phyloP scores from a whole-genome alignment of 2,113 vertebrate species.

The Ceratotherium simum region DNA sequence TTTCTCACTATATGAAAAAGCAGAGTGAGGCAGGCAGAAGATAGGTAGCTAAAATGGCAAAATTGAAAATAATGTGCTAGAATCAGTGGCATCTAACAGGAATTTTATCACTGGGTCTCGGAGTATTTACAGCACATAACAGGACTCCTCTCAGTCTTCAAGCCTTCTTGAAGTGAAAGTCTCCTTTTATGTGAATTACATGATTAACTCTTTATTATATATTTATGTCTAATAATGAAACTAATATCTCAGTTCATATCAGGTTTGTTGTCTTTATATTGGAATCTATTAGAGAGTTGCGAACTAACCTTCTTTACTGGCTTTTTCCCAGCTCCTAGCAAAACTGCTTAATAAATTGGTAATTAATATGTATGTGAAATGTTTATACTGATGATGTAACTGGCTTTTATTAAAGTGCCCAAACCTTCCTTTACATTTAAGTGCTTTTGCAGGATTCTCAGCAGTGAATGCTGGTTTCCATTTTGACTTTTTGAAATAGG shows the following conservation, averaged over 20 bases:
- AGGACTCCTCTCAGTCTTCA: neutral
- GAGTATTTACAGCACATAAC: neutral
- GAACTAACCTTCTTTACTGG: neutral
- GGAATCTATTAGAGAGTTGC: neutral
- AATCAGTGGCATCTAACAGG: neutral
- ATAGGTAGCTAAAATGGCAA: neutral
- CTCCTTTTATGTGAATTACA: neutral
- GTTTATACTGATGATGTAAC: neutral
- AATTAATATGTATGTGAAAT: neutral
- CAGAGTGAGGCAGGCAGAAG: neutral
- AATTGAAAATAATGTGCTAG: neutral
- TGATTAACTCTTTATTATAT: neutral
- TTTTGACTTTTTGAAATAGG: conserved; percentile 3
- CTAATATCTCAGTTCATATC: neutral
- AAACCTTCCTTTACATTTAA: neutral
- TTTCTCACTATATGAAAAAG: neutral
- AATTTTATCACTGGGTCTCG: neutral
- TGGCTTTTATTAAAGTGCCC: neutral
- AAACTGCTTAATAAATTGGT: neutral
- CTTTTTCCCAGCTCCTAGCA: neutral
- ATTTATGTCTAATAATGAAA: neutral
- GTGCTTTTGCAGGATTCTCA: neutral
- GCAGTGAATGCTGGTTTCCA: neutral
- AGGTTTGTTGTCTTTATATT: neutral
- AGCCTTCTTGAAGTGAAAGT: neutral